Conservation (phyloP, 2,888 invertebrate species). For the Idaea straminata region DNA sequence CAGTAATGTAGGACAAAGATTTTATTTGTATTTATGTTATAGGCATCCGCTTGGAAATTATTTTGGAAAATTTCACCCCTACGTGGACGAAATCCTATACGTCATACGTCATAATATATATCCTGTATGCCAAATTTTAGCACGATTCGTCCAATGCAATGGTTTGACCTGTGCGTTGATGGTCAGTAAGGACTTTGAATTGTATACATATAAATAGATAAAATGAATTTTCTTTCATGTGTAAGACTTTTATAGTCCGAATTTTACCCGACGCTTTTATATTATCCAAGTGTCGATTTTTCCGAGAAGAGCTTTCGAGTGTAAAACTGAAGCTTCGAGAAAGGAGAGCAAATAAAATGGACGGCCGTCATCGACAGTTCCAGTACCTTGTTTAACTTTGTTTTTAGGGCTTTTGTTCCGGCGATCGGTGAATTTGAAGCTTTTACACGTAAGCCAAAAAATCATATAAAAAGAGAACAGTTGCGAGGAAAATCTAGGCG, state of each 20-base stretch:
- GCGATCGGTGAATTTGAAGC: not conserved
- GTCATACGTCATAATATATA: too few species aligned
- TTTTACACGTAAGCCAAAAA: too few species aligned
- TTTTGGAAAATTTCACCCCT: too few species aligned
- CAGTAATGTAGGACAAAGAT: too few species aligned
- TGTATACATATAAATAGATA: not conserved
- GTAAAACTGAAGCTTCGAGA: not conserved
- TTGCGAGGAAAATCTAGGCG: too few species aligned
- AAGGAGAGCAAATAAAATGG: not conserved
- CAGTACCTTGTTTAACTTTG: not conserved
- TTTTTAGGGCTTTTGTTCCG: not conserved
- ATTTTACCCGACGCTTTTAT: not conserved
- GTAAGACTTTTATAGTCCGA: not conserved
- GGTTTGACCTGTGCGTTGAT: too few species aligned
- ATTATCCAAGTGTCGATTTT: not conserved
- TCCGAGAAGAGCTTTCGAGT: not conserved
- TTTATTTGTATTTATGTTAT: too few species aligned
- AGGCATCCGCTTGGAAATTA: too few species aligned
- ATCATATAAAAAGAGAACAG: too few species aligned
- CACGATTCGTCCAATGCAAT: too few species aligned
- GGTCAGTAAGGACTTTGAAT: not conserved
- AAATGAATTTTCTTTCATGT: not conserved
- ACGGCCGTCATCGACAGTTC: not conserved
- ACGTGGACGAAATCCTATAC: too few species aligned
- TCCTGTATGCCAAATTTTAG: too few species aligned